Conservation (phyloP, 2,888 invertebrate species). For the Cryptocheilus praepositus region DNA sequence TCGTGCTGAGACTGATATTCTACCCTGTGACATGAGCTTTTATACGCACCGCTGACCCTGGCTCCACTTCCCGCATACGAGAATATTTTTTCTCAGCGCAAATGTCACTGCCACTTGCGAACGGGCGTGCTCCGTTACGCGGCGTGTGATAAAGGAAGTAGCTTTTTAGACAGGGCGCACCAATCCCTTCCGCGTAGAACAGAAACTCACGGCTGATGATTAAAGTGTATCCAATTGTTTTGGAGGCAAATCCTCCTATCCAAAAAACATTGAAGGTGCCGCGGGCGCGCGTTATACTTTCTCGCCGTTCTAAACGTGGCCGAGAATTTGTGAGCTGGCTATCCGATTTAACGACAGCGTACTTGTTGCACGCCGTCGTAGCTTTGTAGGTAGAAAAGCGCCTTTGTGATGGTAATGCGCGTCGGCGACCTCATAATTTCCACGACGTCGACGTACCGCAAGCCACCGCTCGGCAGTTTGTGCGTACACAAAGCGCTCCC, state of each 20-base stretch:
- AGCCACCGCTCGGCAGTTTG: background rate
- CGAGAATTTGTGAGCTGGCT: too few species aligned
- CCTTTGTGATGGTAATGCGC: conserved; percentile 40
- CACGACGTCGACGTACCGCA: background rate
- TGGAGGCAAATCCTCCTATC: too few species aligned
- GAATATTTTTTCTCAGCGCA: conserved; percentile 32
- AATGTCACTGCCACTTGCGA: conserved; percentile 36
- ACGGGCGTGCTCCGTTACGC: too few species aligned
- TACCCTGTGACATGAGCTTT: conserved; percentile 40
- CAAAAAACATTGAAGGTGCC: too few species aligned
- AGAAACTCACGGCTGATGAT: too few species aligned
- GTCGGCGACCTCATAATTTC: conserved; percentile 29
- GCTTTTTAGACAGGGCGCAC: too few species aligned
- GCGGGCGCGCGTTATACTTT: too few species aligned
- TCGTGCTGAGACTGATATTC: conserved; percentile 35
- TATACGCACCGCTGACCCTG: conserved; percentile 52
- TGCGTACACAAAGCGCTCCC: too few species aligned
- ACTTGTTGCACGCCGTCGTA: conserved; percentile 32
- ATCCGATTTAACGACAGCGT: conserved; percentile 31
- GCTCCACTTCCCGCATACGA: conserved; percentile 23
- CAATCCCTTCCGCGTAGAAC: too few species aligned
- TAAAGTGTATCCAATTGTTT: too few species aligned
- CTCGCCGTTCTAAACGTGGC: too few species aligned
- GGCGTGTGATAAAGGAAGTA: too few species aligned
- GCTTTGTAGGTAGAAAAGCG: background rate